Percentiles rank a stretch among this genome's conserved stretches.
phyloP scores from a whole-genome alignment of 2,113 vertebrate species.

The Seriola rivoliana region DNA sequence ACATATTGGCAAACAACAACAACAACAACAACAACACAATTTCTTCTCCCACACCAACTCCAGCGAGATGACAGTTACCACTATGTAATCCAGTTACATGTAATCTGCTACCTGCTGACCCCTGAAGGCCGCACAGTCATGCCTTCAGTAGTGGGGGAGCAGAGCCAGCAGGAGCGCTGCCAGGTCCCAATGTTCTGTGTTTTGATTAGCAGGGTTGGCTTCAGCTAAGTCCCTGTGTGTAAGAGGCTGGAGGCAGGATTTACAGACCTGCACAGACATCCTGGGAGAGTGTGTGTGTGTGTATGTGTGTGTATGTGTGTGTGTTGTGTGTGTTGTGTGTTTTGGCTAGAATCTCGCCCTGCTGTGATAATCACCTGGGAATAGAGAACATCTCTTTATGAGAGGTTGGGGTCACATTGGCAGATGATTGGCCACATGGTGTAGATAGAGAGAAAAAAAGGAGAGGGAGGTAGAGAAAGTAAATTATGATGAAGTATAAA shows the following conservation, averaged over 20 bases:
- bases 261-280: conserved; percentile 37
- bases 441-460: background rate
- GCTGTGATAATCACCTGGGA: conserved; percentile 66
- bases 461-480: background rate
- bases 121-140: background rate
- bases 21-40: too few relatives aligned
- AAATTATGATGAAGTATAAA: background rate
- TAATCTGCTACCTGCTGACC: conserved; percentile 18
- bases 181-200: conserved; percentile 72
- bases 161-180: conserved; percentile 36
- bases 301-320: conserved; percentile 11
- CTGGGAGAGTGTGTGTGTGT: conserved; percentile 28
- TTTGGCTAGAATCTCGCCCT: conserved; percentile 22
- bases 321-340: conserved; percentile 37
- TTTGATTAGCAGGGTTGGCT: conserved; percentile 68
- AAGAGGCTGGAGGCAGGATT: conserved; percentile 67
- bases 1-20: too few relatives aligned
- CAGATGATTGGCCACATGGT: conserved; percentile 19
- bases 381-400: conserved; percentile 67
- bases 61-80: background rate
- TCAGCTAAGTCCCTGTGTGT: conserved; percentile 64
- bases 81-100: background rate
- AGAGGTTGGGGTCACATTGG: conserved; percentile 36
- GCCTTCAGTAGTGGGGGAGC: background rate
- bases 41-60: background rate